phyloP scores from a whole-genome alignment of 2,113 vertebrate species.

The Perca fluviatilis region DNA sequence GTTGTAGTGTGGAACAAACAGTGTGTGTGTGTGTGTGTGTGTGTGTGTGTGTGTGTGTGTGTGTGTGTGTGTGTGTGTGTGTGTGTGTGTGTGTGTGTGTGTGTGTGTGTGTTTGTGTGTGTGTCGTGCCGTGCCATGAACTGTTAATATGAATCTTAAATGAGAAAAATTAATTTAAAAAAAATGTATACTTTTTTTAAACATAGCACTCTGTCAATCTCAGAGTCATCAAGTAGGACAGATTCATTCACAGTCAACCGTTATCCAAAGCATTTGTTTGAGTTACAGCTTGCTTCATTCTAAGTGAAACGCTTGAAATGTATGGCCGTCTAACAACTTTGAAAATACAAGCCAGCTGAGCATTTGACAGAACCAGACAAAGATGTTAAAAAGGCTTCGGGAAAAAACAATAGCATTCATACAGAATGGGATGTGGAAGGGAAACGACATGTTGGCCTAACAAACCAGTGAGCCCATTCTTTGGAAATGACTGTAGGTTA shows the following conservation, averaged over 20 bases:
- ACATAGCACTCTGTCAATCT: not conserved
- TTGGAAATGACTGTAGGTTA: conserved; percentile 30
- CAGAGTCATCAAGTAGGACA: conserved; percentile 4
- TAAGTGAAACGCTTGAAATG: conserved; percentile 10
- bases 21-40: no score
- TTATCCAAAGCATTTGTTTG: conserved; percentile 26
- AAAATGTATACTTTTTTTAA: not conserved
- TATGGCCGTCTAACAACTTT: conserved; percentile 8
- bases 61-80: conserved; percentile 8
- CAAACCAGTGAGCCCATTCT: conserved; percentile 23
- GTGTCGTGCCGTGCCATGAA: not conserved
- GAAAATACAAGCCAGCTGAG: conserved; percentile 35
- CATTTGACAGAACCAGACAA: conserved; percentile 37
- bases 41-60: not conserved
- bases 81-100: not conserved
- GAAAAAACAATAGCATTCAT: not conserved
- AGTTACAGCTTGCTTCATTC: conserved; percentile 8
- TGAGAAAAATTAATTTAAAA: not conserved
- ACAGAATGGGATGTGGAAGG: conserved; percentile 19
- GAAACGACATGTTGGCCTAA: conserved; percentile 19
- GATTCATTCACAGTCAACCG: not conserved
- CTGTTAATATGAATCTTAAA: not conserved
- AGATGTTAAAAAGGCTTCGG: conserved; percentile 3
- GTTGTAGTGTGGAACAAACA: conserved; percentile 19
- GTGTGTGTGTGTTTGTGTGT: not conserved